Percentiles rank a stretch among this genome's conserved stretches.
phyloP scores from a whole-genome alignment of 2,888 invertebrate species.

The Salticus scenicus region DNA sequence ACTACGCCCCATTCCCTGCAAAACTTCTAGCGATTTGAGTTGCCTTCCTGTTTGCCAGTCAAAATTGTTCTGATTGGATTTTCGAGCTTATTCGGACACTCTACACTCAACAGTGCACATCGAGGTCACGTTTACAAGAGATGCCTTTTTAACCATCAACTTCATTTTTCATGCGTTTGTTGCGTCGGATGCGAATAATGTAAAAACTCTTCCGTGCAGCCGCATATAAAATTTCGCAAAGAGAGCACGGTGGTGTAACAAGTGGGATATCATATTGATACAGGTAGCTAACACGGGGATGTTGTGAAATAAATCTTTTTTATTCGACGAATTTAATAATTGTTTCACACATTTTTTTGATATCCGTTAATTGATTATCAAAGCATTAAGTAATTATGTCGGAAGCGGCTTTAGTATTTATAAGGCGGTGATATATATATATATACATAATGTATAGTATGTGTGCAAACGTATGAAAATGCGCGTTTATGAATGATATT shows the following conservation, averaged over 20 bases:
- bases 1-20: background rate
- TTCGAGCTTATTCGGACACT: conserved; percentile 26
- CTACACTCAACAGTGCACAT: conserved; percentile 36
- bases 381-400: no score
- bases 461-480: no score
- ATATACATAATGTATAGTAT: no score
- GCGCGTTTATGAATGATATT: no score
- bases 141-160: background rate
- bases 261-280: background rate
- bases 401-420: no score
- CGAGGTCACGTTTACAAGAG: conserved; percentile 30
- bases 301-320: no score
- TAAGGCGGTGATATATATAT: no score
- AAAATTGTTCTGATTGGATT: conserved; percentile 15
- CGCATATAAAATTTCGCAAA: background rate
- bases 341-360: no score
- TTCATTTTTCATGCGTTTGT: background rate
- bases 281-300: no score
- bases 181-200: background rate
- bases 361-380: no score
- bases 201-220: background rate
- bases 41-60: background rate
- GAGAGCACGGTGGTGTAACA: background rate
- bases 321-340: no score
- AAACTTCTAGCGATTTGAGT: background rate